Conservation (phyloP, 2,888 invertebrate genomes). For the Hypomecis punctinalis region DNA sequence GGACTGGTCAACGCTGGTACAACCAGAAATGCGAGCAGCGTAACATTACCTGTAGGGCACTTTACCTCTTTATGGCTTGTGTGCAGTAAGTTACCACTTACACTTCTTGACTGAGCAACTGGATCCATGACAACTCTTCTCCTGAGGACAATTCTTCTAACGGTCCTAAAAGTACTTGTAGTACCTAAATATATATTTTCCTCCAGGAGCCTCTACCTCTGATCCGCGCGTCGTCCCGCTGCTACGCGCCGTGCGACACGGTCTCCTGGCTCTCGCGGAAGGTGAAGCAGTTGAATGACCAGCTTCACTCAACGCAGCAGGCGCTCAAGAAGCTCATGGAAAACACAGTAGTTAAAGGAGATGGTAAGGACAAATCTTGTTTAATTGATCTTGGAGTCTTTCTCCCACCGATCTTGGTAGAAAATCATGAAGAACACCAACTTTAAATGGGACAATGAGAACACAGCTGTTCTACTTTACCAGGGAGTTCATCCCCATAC, state of each 20-base stretch:
- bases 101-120: too few species aligned
- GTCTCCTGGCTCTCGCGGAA: constrained; percentile 85
- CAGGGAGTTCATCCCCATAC: too few species aligned
- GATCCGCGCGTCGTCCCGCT: constrained; percentile 79
- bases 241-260: constrained; percentile 87
- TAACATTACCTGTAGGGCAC: too few species aligned
- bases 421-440: too few species aligned
- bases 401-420: too few species aligned
- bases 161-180: too few species aligned
- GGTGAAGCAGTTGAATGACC: constrained; percentile 81
- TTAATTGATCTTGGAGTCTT: not conserved
- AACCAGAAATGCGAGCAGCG: too few species aligned
- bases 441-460: too few species aligned
- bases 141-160: not conserved
- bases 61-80: too few species aligned
- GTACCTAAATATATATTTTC: not conserved
- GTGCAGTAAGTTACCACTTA: too few species aligned
- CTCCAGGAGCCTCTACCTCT: constrained; percentile 72
- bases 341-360: constrained; percentile 58
- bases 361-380: constrained; percentile 37
- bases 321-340: constrained; percentile 76
- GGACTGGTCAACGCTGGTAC: too few species aligned
- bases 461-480: too few species aligned
- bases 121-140: not conserved
- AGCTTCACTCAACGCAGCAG: constrained; percentile 78